Evolutionary conservation across 2,888 invertebrate genomes (phyloP).

Genomic region (Drosophila meridionalis): DNA sequence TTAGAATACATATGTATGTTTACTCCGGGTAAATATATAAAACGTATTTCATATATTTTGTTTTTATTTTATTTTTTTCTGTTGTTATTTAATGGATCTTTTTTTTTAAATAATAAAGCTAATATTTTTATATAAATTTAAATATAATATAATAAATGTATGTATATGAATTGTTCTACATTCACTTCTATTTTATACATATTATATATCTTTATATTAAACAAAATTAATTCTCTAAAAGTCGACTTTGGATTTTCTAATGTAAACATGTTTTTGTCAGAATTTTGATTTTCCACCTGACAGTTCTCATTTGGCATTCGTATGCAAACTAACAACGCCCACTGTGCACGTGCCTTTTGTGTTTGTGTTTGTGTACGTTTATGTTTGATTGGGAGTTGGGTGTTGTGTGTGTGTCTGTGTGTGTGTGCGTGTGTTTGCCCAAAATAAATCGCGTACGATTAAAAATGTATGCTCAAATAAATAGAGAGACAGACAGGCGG

Average conservation of each 20-base stretch:
- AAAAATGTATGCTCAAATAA: constrained; percentile 52
- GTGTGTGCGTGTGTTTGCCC: constrained; percentile 28
- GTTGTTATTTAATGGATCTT: too few species aligned
- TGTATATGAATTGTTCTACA: too few species aligned
- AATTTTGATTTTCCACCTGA: background rate
- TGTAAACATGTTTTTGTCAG: background rate
- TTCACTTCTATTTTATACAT: background rate
- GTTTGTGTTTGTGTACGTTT: constrained; percentile 10
- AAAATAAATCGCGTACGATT: constrained; percentile 77
- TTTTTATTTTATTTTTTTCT: too few species aligned
- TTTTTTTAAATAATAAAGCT: too few species aligned
- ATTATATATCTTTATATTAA: background rate
- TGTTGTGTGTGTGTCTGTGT: constrained; percentile 20
- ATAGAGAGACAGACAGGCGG: background rate
- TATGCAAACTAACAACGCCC: constrained; percentile 25
- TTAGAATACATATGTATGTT: too few species aligned
- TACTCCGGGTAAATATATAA: too few species aligned
- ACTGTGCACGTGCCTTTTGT: constrained; percentile 24
- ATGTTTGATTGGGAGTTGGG: constrained; percentile 6
- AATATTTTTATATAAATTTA: too few species aligned
- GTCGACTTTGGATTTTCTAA: background rate
- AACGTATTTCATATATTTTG: too few species aligned
- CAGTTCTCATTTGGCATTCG: background rate
- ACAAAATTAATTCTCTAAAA: background rate
- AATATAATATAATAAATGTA: too few species aligned